phyloP scores from a whole-genome alignment of 2,113 vertebrate genomes.

The Antechinus flavipes region DNA sequence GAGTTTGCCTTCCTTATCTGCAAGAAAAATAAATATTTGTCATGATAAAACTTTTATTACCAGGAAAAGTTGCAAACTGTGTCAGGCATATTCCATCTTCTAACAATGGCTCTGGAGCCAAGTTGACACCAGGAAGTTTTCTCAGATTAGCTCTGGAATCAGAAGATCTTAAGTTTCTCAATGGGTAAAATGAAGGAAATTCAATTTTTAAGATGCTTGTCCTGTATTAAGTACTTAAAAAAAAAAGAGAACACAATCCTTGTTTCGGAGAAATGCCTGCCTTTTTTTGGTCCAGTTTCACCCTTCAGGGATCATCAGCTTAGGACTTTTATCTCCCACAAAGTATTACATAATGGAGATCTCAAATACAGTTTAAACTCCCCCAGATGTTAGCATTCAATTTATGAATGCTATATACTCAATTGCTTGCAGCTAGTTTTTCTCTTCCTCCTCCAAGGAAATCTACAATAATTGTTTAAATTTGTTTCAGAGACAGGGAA shows the following conservation, averaged over 20 bases:
- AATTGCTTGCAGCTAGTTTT: neutral
- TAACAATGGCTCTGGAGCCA: neutral
- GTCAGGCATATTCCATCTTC: neutral
- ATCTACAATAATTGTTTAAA: neutral
- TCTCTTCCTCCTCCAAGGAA: neutral
- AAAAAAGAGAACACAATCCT: neutral
- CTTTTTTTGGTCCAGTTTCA: neutral
- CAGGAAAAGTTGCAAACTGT: neutral
- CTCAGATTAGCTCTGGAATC: neutral
- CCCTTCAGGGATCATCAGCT: neutral
- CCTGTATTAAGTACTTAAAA: neutral
- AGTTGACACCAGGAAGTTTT: neutral
- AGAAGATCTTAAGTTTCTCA: neutral
- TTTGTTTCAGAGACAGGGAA: neutral
- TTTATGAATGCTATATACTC: neutral
- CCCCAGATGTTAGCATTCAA: neutral
- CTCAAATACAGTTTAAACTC: neutral
- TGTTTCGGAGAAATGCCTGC: neutral
- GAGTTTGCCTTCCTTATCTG: constrained; percentile 89
- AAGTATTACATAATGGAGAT: neutral
- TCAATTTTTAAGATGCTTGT: neutral
- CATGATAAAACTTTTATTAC: neutral
- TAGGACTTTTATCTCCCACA: neutral
- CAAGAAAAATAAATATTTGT: constrained; percentile 24
- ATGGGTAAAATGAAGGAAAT: neutral